A percentile compares a stretch with the other conserved stretches of the same genome.
These are phyloP conservation scores for Drosophila eugracilis DNA, from an alignment of 1,140 invertebrate genomes.

Conservation along the genomic window DNA sequence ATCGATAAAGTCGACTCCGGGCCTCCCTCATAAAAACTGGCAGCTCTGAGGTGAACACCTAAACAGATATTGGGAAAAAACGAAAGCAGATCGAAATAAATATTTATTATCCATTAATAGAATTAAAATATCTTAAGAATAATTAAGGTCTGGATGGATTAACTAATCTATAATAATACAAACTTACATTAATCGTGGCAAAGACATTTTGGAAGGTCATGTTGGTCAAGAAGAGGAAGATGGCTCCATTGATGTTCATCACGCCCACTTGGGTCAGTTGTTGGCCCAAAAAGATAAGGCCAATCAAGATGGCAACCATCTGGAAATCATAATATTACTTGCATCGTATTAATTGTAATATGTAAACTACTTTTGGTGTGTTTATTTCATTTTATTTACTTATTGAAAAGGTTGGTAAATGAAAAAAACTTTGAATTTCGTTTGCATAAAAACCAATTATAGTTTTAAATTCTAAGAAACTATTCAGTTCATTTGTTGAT, in stretches of 20 bases:
- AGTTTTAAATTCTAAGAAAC: too few species aligned
- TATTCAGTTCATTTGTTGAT: too few species aligned
- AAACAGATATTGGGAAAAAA: conserved; percentile 1
- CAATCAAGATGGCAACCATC: conserved; percentile 94
- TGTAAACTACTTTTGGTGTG: neutral
- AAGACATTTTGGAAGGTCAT: conserved; percentile 97
- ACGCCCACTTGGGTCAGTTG: conserved; percentile 93
- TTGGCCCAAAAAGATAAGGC: conserved; percentile 95
- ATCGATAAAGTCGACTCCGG: conserved; percentile 95
- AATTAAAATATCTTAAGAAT: neutral
- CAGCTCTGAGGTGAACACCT: conserved; percentile 97
- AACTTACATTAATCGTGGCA: conserved; percentile 94
- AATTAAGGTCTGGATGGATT: neutral
- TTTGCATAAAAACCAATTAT: too few species aligned
- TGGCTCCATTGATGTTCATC: conserved; percentile 98
- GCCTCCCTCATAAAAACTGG: conserved; percentile 97
- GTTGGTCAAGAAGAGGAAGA: conserved; percentile 96
- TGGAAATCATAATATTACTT: conserved; percentile 73
- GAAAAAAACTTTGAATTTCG: too few species aligned
- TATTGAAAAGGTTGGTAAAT: too few species aligned
- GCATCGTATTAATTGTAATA: neutral
- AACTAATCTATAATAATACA: neutral
- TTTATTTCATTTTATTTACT: conserved; percentile 1
- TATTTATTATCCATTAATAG: too few species aligned
- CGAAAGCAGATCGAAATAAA: neutral